phyloP scores from a whole-genome alignment of 2,797 vertebrate species.

The Morus bassanus region DNA sequence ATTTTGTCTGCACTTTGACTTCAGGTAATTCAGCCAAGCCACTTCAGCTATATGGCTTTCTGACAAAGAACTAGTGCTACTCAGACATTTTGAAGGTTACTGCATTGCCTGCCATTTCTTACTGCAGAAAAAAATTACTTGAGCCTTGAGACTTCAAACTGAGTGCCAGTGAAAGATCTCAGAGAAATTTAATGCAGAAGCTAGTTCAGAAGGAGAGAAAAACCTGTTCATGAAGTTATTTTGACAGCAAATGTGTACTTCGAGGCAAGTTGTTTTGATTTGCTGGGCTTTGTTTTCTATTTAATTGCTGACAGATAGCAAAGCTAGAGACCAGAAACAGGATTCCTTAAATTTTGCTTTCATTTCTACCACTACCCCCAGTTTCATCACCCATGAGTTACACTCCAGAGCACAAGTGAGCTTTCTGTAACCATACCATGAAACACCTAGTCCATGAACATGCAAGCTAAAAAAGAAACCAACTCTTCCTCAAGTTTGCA shows the following conservation, averaged over 20 bases:
- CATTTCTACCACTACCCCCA: not conserved
- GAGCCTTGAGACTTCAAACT: not conserved
- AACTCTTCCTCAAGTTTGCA: not conserved
- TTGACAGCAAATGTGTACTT: not conserved
- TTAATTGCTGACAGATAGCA: not conserved
- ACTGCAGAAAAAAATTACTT: not conserved
- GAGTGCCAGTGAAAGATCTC: not conserved
- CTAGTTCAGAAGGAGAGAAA: not conserved
- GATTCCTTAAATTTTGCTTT: not conserved
- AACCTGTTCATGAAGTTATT: not conserved
- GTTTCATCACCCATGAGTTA: not conserved
- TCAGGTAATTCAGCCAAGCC: not conserved
- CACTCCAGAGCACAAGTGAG: not conserved
- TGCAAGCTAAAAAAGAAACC: not conserved
- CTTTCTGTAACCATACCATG: not conserved
- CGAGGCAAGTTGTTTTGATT: not conserved
- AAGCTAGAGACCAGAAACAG: not conserved
- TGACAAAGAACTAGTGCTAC: not conserved
- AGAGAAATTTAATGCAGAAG: not conserved
- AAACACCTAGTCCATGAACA: fast-evolving
- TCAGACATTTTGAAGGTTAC: not conserved
- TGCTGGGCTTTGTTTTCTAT: not conserved
- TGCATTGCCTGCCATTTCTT: not conserved
- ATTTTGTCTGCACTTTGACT: not conserved
- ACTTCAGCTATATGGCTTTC: not conserved